Conservation (phyloP, 2,113 vertebrate species). For the Thamnophis sirtalis region DNA sequence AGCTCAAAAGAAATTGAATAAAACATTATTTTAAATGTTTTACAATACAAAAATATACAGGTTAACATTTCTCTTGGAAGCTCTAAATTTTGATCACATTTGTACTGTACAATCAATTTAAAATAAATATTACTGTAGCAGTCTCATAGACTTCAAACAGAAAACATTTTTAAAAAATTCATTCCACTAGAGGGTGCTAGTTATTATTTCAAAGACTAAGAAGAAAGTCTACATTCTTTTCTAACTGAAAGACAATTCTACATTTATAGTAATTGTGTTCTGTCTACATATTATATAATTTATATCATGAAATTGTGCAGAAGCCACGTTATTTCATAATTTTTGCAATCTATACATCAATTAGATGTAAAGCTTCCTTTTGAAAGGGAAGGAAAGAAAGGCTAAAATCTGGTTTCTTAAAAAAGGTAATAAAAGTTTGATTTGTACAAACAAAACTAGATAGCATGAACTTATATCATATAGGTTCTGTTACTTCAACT, state of each 20-base stretch:
- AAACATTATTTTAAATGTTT: neutral
- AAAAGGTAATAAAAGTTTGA: neutral
- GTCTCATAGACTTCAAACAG: neutral
- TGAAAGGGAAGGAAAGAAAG: neutral
- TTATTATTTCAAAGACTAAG: neutral
- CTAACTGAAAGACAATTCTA: no score
- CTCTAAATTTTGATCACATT: neutral
- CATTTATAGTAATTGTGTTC: neutral
- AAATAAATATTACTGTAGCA: neutral
- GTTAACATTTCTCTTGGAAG: neutral
- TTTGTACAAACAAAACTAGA: neutral
- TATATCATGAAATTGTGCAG: rapidly evolving
- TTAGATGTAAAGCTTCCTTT: neutral
- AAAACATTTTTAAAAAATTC: neutral
- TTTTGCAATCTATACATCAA: neutral
- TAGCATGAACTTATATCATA: neutral
- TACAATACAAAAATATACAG: neutral
- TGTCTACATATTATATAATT: neutral
- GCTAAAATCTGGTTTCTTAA: neutral
- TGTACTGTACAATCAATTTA: neutral
- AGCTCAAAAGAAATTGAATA: neutral
- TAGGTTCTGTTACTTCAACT: neutral
- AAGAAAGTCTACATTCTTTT: neutral
- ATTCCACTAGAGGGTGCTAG: constrained; percentile 46
- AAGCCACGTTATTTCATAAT: neutral